Evolutionary conservation across 2,888 invertebrate genomes (phyloP), one percentile per base, ranked within the genome.

Genomic region (Lithosia quadra): DNA sequence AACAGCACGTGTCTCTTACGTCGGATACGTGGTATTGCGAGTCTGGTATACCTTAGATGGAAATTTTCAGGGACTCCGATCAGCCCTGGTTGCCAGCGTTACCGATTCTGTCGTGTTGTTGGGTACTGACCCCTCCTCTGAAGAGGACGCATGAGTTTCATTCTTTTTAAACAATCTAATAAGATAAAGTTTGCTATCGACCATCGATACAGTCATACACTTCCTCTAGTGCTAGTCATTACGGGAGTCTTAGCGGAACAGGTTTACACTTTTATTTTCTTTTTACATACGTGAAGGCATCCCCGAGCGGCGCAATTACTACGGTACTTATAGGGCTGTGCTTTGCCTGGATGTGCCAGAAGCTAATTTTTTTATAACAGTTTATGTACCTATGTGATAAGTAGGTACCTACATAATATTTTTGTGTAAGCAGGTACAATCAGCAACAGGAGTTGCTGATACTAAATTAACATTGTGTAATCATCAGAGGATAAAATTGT

Each of bases 201-300:
- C 65, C 67, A 74, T 84, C 78, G 77, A 79, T 76, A 75, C 77
- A 15, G 22, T 21, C 49, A 80, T 85, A 85, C 84, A 85, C 85
- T 88, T 84, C 86, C 77, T 77, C 80, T 83, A 79, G 76, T 68
- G 78, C 86, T 83, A 88, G 90, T 90, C 89, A 91, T 92, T 91
- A 92, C 91, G 86, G 91, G 91, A 90, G 86, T 76, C 87, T 88
- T 90, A 90, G 91, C 89, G 90, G 90, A 92, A 91, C 93, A 83
- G 87, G 92, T 91, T 90, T 88, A 72, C 80, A 86, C 89, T 90
- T 90, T 92, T 91, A 86, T 90, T 91, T 90, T 92, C 88, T 89
- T 90, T 92, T 90, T 85, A 86, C 84, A 82, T 82, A 86, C 90
- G 90, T 86, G 87, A 84, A 88, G 91, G 90, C 84, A 90, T 91